Base-by-base conservation (phyloP, 2,888 invertebrate genomes). In the Hydroisotoma schaefferi region DNA sequence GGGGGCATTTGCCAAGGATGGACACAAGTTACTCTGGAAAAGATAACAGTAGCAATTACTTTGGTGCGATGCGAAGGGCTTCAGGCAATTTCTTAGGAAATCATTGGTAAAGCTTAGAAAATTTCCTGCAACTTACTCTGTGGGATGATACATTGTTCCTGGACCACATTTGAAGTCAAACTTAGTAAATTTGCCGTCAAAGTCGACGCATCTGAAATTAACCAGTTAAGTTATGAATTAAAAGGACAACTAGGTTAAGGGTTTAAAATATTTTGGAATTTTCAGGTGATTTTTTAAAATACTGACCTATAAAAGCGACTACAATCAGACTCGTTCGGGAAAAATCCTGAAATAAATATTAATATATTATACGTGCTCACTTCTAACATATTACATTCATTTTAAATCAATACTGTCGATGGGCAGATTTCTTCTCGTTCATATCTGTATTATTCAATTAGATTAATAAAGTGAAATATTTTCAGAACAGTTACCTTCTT, bases 111-210 rank as follows among this genome's bases (percentile, higher is more conserved):
- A n/a, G 20, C 20, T 44, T 27, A 23, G 15, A 37, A 53, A 53
- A n/a, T n/a, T 37, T 53, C 15, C 23, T 55, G 15, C 18, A 25
- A 44, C 55, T 51, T 55, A 63, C 62, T 58, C 53, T 43, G 61
- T 64, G 20, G 58, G 65, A 51, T 70, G 66, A 27, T 59, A 70
- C 18, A 66, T 64, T 2, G 67, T 70, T 54, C 69, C 69, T 1
- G 65, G 65, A n/a, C 65, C 67, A 52, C 69, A 69, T 18, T 67
- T 43, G 38, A 69, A 69, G 28, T 69, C 69, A 38, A 67, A 69
- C 43, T 67, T 67, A 6, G 67, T 67, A 37, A 60, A 65, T 23
- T 51, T 43, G 3, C 56, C 59, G 18, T 63, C 56, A 51, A 65
- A 65, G 28, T 65, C 56, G 18, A 61, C 61, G 40, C 65, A 65